phyloP scores from a whole-genome alignment of 1,140 invertebrate species.

The Ostrea edulis region DNA sequence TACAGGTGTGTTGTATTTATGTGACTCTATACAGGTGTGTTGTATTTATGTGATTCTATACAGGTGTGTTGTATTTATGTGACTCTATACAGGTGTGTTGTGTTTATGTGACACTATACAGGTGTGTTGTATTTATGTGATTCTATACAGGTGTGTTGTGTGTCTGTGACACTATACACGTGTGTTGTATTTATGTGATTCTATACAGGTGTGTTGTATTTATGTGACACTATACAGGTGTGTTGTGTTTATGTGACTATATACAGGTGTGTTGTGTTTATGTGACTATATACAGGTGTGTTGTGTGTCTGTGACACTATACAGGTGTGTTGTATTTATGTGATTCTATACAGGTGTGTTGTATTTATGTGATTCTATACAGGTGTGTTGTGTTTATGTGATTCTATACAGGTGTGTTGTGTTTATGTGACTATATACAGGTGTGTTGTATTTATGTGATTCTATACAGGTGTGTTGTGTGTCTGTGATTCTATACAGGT shows the following conservation, averaged over 20 bases:
- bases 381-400: constrained; percentile 65
- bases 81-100: background rate
- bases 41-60: background rate
- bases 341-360: no score
- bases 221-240: background rate
- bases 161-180: background rate
- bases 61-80: no score
- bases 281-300: background rate
- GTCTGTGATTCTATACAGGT: no score
- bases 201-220: background rate
- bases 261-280: no score
- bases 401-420: no score
- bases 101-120: background rate
- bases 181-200: constrained; percentile 61
- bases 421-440: background rate
- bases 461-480: background rate
- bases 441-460: background rate
- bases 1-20: background rate
- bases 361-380: background rate
- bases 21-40: background rate
- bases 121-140: background rate
- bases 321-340: background rate
- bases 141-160: no score
- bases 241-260: background rate
- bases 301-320: background rate